Conservation (phyloP, 1,140 invertebrate species). For the Psix sp. region DNA sequence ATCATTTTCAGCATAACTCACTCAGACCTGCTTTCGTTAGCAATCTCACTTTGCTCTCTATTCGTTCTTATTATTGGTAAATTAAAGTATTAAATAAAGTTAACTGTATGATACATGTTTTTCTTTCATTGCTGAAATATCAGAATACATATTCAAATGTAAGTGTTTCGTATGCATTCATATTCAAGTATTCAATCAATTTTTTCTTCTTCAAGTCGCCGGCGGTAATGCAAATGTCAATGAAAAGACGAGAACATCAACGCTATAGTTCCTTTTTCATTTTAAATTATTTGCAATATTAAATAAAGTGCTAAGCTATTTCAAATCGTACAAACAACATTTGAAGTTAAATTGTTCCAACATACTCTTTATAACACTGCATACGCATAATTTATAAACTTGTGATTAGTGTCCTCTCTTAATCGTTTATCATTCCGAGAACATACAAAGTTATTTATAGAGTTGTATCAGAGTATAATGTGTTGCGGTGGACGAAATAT, state of each 20-base stretch:
- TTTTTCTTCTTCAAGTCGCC: no score
- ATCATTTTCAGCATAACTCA: constrained; percentile 48
- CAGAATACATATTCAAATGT: no score
- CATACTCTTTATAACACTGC: constrained; percentile 5
- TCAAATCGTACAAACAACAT: no score
- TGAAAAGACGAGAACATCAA: no score
- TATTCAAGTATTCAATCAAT: constrained; percentile 19
- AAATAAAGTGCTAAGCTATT: no score
- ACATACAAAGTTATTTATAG: constrained; percentile 33
- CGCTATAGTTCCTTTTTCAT: no score
- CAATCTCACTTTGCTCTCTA: constrained; percentile 36
- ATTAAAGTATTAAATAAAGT: constrained; percentile 45
- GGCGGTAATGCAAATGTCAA: no score
- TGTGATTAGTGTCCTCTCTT: constrained; percentile 23
- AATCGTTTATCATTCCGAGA: constrained; percentile 30
- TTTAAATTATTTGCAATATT: no score
- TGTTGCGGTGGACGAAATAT: constrained; percentile 8
- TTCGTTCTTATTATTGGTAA: constrained; percentile 48
- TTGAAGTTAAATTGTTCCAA: neutral
- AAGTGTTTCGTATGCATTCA: constrained; percentile 6
- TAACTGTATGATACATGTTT: constrained; percentile 34
- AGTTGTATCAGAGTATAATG: constrained; percentile 15
- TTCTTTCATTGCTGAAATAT: constrained; percentile 7
- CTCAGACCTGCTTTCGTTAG: constrained; percentile 42
- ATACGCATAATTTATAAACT: constrained; percentile 22